Percentiles rank a stretch among this genome's conserved stretches.
Conservation (phyloP, 2,113 vertebrate species). For the Triplophysa tibetana region DNA sequence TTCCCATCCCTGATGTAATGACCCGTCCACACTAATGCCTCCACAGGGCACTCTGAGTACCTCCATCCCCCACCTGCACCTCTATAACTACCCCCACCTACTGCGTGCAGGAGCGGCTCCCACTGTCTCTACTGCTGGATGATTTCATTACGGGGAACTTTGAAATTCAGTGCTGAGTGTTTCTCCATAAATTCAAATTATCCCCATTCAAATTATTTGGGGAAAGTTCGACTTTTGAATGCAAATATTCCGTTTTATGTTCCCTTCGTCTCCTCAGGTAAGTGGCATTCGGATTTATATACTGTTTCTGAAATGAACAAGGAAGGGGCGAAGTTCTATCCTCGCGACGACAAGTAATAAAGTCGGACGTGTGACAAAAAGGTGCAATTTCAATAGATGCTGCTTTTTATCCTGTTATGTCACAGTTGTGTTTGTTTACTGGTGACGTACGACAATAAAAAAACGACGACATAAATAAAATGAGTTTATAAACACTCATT, state of each 20-base stretch:
- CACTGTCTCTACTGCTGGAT: conserved; percentile 37
- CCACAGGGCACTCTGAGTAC: conserved; percentile 55
- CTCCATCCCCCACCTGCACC: conserved; percentile 52
- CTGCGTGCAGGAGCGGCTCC: conserved; percentile 30
- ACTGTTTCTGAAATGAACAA: neutral
- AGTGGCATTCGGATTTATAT: conserved; percentile 32
- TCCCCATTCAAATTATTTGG: conserved; percentile 37
- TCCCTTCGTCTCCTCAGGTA: neutral
- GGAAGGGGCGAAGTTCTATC: neutral
- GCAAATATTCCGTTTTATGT: conserved; percentile 28
- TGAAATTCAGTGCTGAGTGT: conserved; percentile 17
- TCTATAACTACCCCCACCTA: conserved; percentile 38
- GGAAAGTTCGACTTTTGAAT: conserved; percentile 36
- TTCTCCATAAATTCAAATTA: conserved; percentile 46
- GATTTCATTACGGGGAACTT: conserved; percentile 48
- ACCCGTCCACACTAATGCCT: conserved; percentile 60
- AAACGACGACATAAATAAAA: neutral
- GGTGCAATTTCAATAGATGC: neutral
- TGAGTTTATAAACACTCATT: conserved; percentile 3
- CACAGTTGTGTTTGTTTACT: neutral
- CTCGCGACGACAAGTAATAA: neutral
- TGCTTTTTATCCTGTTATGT: neutral
- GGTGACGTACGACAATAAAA: neutral
- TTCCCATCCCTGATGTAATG: conserved; percentile 61
- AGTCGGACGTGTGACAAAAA: neutral